phyloP scores from a whole-genome alignment of 2,797 vertebrate species.

The Enteromius treurensis region DNA sequence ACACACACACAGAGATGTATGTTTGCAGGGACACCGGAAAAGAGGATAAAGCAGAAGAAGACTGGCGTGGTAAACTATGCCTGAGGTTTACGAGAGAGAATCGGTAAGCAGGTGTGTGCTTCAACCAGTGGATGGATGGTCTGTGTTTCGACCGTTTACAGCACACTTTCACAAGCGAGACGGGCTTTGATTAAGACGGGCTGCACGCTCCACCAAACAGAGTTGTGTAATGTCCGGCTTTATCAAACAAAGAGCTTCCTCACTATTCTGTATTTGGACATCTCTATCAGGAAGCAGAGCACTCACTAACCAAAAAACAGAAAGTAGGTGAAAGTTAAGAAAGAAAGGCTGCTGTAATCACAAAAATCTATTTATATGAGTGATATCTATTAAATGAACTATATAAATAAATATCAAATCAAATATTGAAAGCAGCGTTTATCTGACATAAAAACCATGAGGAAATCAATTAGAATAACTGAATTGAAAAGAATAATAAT shows the following conservation, averaged over 20 bases:
- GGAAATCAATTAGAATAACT: background rate
- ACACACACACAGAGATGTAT: slow-evolving; percentile 53
- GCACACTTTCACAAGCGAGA: slow-evolving; percentile 53
- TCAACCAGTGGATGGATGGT: slow-evolving; percentile 48
- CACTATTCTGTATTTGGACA: slow-evolving; percentile 45
- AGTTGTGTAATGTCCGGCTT: slow-evolving; percentile 45
- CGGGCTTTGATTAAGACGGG: slow-evolving; percentile 55
- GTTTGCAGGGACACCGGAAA: slow-evolving; percentile 57
- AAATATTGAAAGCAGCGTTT: background rate
- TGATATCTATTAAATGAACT: background rate
- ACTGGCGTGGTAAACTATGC: slow-evolving; percentile 29
- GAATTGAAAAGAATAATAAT: background rate
- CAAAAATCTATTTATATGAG: background rate
- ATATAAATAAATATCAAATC: background rate
- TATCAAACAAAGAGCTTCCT: slow-evolving; percentile 46
- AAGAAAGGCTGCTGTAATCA: background rate
- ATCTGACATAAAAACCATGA: background rate
- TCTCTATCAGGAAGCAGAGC: background rate
- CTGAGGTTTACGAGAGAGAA: slow-evolving; percentile 20
- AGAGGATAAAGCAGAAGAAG: slow-evolving; percentile 31
- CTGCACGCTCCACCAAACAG: slow-evolving; percentile 29
- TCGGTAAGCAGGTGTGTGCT: slow-evolving; percentile 46
- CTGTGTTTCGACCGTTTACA: slow-evolving; percentile 52
- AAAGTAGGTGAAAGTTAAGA: background rate
- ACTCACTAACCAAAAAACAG: background rate